phyloP scores from a whole-genome alignment of 2,888 invertebrate species.

The Plebejus anna region DNA sequence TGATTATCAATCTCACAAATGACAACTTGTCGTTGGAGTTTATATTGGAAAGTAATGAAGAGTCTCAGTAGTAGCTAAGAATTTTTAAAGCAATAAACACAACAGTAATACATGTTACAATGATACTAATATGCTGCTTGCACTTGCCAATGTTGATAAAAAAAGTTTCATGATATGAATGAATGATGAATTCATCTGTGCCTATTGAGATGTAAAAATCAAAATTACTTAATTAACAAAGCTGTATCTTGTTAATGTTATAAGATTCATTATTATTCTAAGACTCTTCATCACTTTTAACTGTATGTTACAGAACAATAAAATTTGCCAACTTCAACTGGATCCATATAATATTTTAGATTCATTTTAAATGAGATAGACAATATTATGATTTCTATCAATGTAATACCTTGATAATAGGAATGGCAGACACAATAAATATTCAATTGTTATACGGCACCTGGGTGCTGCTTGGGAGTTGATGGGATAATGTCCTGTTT shows the following conservation, averaged over 20 bases:
- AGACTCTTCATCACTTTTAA: constrained; percentile 17
- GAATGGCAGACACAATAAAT: no score
- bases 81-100: neutral
- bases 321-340: neutral
- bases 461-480: no score
- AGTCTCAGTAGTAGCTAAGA: neutral
- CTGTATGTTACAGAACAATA: constrained; percentile 19
- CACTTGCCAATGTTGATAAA: neutral
- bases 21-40: constrained; percentile 52
- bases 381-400: neutral
- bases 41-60: constrained; percentile 31
- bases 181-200: no score
- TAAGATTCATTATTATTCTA: neutral
- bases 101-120: neutral
- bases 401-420: no score
- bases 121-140: no score
- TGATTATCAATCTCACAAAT: constrained; percentile 56
- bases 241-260: neutral
- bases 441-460: no score
- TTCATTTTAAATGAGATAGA: neutral
- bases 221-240: no score
- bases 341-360: constrained; percentile 16
- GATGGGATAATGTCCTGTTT: neutral
- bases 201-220: neutral
- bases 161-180: neutral